A percentile compares a stretch with the other conserved stretches of the same genome.
Conservation (phyloP, 2,113 vertebrate species). For the Lophura nycthemera region DNA sequence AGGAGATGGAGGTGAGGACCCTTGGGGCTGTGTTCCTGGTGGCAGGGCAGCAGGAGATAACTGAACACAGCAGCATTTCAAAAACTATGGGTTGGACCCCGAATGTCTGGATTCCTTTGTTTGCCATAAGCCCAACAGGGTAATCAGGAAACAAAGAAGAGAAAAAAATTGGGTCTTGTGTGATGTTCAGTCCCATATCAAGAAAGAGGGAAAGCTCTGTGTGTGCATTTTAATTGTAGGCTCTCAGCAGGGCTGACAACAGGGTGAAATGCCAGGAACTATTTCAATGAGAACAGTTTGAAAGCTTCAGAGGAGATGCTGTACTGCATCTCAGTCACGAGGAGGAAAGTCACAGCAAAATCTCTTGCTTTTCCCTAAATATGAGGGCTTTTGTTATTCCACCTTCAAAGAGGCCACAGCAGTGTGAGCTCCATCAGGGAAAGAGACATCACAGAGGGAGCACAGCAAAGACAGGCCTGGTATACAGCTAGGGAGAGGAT, state of each 20-base stretch:
- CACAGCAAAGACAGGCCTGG: not conserved
- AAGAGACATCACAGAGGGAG: not conserved
- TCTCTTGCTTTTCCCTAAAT: slow-evolving; percentile 16
- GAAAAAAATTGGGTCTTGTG: not conserved
- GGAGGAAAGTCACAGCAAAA: slow-evolving; percentile 20
- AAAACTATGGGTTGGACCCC: not conserved
- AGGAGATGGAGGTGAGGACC: not conserved
- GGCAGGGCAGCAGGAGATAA: not conserved
- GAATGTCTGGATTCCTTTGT: not conserved
- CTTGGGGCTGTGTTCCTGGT: not conserved
- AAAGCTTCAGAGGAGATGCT: slow-evolving; percentile 1
- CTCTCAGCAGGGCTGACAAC: slow-evolving; percentile 10
- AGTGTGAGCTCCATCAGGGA: not conserved
- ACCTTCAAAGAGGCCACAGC: not conserved
- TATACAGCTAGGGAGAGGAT: accelerated
- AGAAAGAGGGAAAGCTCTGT: not conserved
- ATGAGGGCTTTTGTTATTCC: slow-evolving; percentile 19
- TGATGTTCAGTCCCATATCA: not conserved
- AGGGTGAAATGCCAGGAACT: slow-evolving; percentile 26
- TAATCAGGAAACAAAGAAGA: not conserved
- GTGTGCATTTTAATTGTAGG: not conserved
- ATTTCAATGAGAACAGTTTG: slow-evolving; percentile 13
- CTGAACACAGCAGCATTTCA: not conserved
- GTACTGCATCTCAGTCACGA: not conserved
- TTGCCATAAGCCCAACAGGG: not conserved